Evolutionary conservation across 2,888 invertebrate genomes (phyloP).

Genomic region (Lasius fuliginosus): DNA sequence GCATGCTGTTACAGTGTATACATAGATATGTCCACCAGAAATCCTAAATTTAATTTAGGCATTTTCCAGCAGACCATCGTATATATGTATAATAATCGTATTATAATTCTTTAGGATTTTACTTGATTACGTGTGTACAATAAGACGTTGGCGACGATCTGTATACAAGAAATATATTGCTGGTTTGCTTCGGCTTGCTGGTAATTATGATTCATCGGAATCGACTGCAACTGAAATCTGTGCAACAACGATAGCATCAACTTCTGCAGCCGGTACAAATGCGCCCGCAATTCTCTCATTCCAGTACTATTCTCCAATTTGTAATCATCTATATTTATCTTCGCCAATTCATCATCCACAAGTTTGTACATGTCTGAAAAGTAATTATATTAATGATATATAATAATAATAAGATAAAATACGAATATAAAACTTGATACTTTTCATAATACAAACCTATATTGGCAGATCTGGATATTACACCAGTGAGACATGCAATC

Average conservation of each 20-base stretch:
- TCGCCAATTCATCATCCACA: slow-evolving; percentile 82
- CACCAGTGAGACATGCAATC: slow-evolving; percentile 92
- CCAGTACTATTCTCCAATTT: slow-evolving; percentile 80
- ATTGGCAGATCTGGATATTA: slow-evolving; percentile 91
- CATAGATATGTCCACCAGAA: not conserved
- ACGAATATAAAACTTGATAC: not conserved
- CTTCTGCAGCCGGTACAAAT: slow-evolving; percentile 90
- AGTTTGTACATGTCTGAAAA: slow-evolving; percentile 83
- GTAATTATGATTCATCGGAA: slow-evolving; percentile 64
- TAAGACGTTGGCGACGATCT: slow-evolving; percentile 91
- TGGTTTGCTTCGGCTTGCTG: slow-evolving; percentile 75
- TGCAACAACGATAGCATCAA: slow-evolving; percentile 92
- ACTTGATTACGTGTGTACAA: slow-evolving; percentile 90
- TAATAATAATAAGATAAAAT: slow-evolving; percentile 10
- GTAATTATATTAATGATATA: not conserved
- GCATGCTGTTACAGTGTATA: not conserved
- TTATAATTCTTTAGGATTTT: slow-evolving; percentile 44
- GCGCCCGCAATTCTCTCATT: slow-evolving; percentile 87
- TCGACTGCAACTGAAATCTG: slow-evolving; percentile 88
- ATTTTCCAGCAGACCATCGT: not conserved
- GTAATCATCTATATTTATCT: slow-evolving; percentile 72
- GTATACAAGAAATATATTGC: slow-evolving; percentile 81
- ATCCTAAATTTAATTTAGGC: not conserved
- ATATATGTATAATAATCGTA: not conserved
- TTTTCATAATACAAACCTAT: slow-evolving; percentile 79